phyloP scores from a whole-genome alignment of 2,797 vertebrate species.

The Ispidina lecontei region DNA sequence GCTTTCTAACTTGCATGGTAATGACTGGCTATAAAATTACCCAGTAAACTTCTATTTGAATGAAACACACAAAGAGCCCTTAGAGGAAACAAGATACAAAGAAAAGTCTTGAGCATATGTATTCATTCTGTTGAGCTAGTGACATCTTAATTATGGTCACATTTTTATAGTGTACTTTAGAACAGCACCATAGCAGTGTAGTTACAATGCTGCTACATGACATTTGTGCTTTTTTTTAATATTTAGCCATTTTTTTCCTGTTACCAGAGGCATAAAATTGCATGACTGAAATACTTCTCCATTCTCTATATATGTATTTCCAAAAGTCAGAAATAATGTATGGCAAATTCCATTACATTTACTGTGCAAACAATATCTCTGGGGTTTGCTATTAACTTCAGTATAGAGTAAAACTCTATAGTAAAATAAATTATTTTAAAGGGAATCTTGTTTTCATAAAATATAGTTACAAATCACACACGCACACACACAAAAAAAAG shows the following conservation, averaged over 20 bases:
- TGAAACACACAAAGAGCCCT: background rate
- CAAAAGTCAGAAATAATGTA: background rate
- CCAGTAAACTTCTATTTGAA: background rate
- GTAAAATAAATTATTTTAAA: background rate
- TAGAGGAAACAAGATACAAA: background rate
- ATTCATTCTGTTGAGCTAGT: background rate
- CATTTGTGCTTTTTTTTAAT: background rate
- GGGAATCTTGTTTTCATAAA: background rate
- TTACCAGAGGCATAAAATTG: background rate
- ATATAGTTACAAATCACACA: background rate
- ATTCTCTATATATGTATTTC: background rate
- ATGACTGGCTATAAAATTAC: constrained; percentile 3
- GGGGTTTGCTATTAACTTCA: background rate
- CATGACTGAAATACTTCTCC: background rate
- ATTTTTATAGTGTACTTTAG: background rate
- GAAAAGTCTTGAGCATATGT: background rate
- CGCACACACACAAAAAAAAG: background rate
- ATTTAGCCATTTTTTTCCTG: background rate
- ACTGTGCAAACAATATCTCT: background rate
- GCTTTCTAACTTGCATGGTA: background rate
- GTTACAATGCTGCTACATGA: background rate
- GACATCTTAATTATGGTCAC: constrained; percentile 14
- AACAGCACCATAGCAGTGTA: background rate
- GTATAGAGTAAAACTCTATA: background rate
- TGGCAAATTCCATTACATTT: background rate